Percentiles rank a stretch among this genome's conserved stretches.
Conservation (phyloP, 2,888 invertebrate species). For the Andrena marginata region DNA sequence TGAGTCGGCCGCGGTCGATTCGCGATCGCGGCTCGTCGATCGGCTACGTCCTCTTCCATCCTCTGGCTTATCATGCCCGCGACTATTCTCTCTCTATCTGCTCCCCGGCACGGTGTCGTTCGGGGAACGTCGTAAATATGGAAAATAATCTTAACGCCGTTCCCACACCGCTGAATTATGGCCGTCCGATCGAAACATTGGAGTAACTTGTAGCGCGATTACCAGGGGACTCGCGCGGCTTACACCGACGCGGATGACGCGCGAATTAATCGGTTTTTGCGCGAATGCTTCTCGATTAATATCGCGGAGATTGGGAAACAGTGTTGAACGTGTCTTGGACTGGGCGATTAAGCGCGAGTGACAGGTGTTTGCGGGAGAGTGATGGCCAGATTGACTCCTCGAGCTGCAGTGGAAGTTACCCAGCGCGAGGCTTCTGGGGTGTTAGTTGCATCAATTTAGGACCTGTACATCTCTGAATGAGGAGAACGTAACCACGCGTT, state of each 20-base stretch:
- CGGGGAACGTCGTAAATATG: conserved; percentile 50
- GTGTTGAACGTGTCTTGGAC: conserved; percentile 5
- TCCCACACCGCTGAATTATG: conserved; percentile 46
- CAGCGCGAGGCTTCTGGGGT: no score
- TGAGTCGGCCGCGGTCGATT: conserved; percentile 35
- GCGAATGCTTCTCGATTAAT: conserved; percentile 20
- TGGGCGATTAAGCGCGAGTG: conserved; percentile 11
- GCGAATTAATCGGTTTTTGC: conserved; percentile 58
- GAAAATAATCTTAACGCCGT: conserved; percentile 59
- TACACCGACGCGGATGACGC: conserved; percentile 7
- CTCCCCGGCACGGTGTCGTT: not conserved
- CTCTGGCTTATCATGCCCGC: not conserved
- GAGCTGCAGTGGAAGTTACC: not conserved
- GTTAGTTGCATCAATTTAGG: no score
- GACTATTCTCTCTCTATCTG: not conserved
- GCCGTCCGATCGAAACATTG: conserved; percentile 46
- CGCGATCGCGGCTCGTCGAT: not conserved
- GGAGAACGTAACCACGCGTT: no score
- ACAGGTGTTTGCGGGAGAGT: conserved; percentile 27
- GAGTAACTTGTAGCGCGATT: conserved; percentile 23
- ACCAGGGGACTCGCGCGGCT: conserved; percentile 5
- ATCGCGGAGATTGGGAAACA: conserved; percentile 9
- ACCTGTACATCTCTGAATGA: no score
- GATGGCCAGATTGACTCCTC: conserved; percentile 14
- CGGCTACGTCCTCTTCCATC: not conserved